A percentile compares a stretch with the other conserved stretches of the same genome.
Evolutionary conservation across 1,140 invertebrate species (phyloP).

Genomic region (Mamestra configurata): DNA sequence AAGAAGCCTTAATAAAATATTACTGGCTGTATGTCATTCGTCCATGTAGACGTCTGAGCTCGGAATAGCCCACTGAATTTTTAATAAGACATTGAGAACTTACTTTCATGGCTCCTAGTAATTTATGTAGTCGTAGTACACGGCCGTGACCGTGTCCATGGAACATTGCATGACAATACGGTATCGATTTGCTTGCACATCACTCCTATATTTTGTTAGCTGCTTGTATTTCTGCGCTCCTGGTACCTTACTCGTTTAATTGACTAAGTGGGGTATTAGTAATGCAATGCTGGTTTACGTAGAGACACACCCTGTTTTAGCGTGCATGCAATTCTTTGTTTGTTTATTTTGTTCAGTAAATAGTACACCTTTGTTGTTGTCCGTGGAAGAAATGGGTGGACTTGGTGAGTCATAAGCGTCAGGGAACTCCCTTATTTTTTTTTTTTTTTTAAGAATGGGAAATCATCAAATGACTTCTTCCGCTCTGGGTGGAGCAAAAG

Average conservation of each 20-base stretch:
- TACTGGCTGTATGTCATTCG: constrained; percentile 3
- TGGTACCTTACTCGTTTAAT: constrained; percentile 24
- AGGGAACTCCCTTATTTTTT: too few relatives aligned
- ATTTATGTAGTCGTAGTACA: constrained; percentile 13
- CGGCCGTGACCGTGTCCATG: constrained; percentile 45
- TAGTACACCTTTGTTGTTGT: constrained; percentile 2
- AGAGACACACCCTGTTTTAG: constrained; percentile 24
- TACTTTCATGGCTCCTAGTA: constrained; percentile 47
- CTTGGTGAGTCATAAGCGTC: not conserved
- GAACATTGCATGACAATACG: constrained; percentile 36
- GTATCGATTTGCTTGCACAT: constrained; percentile 43
- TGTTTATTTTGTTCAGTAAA: constrained; percentile 6
- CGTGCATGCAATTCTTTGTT: constrained; percentile 37
- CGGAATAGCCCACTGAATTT: constrained; percentile 37
- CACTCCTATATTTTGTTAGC: not conserved
- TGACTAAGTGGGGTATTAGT: constrained; percentile 5
- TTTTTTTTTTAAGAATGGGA: too few relatives aligned
- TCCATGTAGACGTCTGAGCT: constrained; percentile 20
- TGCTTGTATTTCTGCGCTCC: not conserved
- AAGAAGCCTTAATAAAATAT: not conserved
- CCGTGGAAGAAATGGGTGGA: too few relatives aligned
- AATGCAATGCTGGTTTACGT: constrained; percentile 12
- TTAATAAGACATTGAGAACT: constrained; percentile 49
- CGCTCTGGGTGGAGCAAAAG: too few relatives aligned
- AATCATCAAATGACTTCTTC: too few relatives aligned